Evolutionary conservation across 1,140 invertebrate species (phyloP).

Genomic region (Muscidifurax raptorellus): DNA sequence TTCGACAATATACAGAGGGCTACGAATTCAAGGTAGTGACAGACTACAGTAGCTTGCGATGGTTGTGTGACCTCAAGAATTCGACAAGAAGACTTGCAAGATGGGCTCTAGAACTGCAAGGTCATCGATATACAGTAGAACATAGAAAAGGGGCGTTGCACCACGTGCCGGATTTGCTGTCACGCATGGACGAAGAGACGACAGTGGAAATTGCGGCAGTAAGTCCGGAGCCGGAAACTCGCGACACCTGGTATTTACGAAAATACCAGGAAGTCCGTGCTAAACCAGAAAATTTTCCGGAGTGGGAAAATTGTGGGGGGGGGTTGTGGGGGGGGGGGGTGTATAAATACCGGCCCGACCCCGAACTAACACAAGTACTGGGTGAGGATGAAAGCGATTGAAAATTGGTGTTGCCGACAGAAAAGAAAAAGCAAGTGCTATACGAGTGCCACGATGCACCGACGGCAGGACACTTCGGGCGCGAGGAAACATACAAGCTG

Average conservation of each 20-base stretch:
- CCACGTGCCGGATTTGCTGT: constrained; percentile 66
- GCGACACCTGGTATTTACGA: too few relatives aligned
- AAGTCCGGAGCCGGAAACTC: neutral
- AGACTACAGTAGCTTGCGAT: constrained; percentile 70
- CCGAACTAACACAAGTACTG: neutral
- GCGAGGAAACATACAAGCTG: constrained; percentile 49
- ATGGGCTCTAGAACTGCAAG: constrained; percentile 63
- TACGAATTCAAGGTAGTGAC: too few relatives aligned
- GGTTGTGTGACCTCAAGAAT: too few relatives aligned
- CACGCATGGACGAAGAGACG: constrained; percentile 41
- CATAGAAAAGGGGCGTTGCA: constrained; percentile 52
- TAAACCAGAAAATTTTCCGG: constrained; percentile 36
- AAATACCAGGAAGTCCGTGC: neutral
- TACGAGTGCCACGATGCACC: constrained; percentile 47
- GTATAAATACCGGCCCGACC: constrained; percentile 9
- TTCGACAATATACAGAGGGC: too few relatives aligned
- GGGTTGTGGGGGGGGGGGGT: too few relatives aligned
- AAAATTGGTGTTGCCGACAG: constrained; percentile 46
- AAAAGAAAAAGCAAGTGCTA: neutral
- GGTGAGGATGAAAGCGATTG: constrained; percentile 23
- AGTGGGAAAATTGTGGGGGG: constrained; percentile 40
- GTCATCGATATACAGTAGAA: too few relatives aligned
- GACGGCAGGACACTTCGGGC: constrained; percentile 51
- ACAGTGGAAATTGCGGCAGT: neutral
- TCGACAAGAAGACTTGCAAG: too few relatives aligned